Percentiles rank a stretch among this genome's conserved stretches.
Conservation (phyloP, 2,888 invertebrate species). For the Miltochrista miniata region DNA sequence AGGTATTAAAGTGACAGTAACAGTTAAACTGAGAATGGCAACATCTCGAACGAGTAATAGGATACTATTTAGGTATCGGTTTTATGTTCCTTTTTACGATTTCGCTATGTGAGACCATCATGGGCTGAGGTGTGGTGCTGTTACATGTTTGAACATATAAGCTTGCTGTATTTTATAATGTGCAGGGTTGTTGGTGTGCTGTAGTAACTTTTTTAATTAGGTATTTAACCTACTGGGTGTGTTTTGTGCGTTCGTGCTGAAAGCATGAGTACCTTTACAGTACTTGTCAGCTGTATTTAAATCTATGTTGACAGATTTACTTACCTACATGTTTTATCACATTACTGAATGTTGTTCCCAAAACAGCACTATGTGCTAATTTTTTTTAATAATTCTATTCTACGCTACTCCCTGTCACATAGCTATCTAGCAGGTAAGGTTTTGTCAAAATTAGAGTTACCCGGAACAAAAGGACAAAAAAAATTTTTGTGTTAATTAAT, state of each 20-base stretch:
- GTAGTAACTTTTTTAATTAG: constrained; percentile 10
- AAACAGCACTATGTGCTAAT: too few species aligned
- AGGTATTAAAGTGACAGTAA: constrained; percentile 49
- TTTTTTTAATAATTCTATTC: too few species aligned
- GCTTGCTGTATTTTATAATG: constrained; percentile 7
- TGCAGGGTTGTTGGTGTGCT: constrained; percentile 3
- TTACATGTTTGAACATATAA: constrained; percentile 14
- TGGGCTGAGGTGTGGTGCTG: constrained; percentile 23
- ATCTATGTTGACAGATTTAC: not conserved
- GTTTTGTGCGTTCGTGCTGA: not conserved
- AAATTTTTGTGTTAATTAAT: too few species aligned
- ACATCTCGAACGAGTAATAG: constrained; percentile 45
- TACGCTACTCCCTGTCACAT: too few species aligned
- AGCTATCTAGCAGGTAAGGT: too few species aligned
- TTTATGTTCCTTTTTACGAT: constrained; percentile 70
- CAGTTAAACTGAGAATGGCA: constrained; percentile 49
- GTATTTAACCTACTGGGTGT: constrained; percentile 12
- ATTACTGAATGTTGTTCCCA: too few species aligned
- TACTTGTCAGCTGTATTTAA: not conserved
- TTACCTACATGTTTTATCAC: too few species aligned
- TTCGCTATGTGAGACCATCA: constrained; percentile 40
- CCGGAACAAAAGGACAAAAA: too few species aligned
- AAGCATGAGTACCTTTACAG: not conserved
- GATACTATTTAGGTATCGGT: constrained; percentile 57
- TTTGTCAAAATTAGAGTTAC: too few species aligned